Evolutionary conservation across 2,797 vertebrate species (phyloP).

Genomic region (Sandelia bainsii): DNA sequence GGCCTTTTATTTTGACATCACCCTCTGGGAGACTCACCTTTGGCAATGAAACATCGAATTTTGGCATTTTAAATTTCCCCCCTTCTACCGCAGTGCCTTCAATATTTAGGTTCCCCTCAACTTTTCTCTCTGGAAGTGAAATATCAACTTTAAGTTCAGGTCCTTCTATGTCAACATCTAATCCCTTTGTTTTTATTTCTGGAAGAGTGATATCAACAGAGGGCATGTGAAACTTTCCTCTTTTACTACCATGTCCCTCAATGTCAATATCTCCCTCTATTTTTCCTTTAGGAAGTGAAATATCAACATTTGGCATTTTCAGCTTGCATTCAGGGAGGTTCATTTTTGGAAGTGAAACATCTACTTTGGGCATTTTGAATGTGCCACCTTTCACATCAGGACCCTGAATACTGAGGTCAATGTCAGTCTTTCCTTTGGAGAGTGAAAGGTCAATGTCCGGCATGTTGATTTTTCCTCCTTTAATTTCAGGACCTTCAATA

Average conservation of each 20-base stretch:
- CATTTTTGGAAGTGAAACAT: constrained; percentile 64
- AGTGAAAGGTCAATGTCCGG: constrained; percentile 64
- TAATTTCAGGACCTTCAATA: constrained; percentile 42
- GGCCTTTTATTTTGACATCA: too few relatives aligned
- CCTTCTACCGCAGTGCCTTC: constrained; percentile 6
- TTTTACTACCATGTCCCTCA: constrained; percentile 45
- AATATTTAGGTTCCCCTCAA: constrained; percentile 53
- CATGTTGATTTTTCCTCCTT: constrained; percentile 44
- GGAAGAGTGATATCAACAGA: constrained; percentile 68
- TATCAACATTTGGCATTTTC: constrained; percentile 48
- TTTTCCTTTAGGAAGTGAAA: constrained; percentile 63
- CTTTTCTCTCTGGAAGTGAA: constrained; percentile 60
- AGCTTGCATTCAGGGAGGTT: constrained; percentile 49
- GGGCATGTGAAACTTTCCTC: constrained; percentile 50
- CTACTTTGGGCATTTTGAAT: constrained; percentile 67
- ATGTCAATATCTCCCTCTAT: constrained; percentile 35
- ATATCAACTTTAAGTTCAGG: constrained; percentile 35
- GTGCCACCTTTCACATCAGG: constrained; percentile 38
- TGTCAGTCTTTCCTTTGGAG: constrained; percentile 48
- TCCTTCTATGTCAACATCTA: constrained; percentile 41
- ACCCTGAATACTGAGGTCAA: constrained; percentile 28
- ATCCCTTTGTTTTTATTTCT: constrained; percentile 49
- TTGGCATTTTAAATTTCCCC: constrained; percentile 75
- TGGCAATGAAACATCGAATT: constrained; percentile 67
- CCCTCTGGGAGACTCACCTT: too few relatives aligned